Percentiles rank a stretch among this genome's conserved stretches.
Evolutionary conservation across 2,113 vertebrate species (phyloP).

Genomic region (Origma solitaria): DNA sequence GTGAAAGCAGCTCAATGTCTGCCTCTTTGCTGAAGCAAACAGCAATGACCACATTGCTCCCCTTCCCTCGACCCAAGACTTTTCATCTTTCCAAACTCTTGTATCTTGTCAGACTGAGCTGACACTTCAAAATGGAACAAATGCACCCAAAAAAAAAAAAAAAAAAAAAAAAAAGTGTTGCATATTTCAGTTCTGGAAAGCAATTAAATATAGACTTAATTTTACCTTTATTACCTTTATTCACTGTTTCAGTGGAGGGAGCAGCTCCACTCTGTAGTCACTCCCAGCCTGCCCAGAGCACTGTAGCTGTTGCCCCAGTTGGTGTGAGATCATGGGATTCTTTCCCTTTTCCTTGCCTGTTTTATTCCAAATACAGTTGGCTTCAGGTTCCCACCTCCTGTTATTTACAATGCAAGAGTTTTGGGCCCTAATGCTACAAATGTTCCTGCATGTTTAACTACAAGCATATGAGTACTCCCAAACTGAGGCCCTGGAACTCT

Average conservation of each 20-base stretch:
- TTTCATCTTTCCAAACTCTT: not conserved
- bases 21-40: not conserved
- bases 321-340: not conserved
- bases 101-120: not conserved
- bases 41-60: not conserved
- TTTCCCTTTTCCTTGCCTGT: not conserved
- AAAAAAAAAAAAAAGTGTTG: not conserved
- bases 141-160: not conserved
- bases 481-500: conserved; percentile 55
- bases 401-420: conserved; percentile 47
- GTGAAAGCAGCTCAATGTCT: not conserved
- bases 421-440: conserved; percentile 23
- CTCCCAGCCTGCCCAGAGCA: not conserved
- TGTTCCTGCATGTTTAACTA: conserved; percentile 43
- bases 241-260: not conserved
- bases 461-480: conserved; percentile 46
- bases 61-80: not conserved
- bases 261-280: not conserved
- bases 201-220: not conserved
- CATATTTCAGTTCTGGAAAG: not conserved
- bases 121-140: not conserved
- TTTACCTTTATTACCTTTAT: not conserved
- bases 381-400: conserved; percentile 30
- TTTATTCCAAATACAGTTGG: conserved; percentile 27
- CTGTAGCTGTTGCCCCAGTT: not conserved